Base-by-base conservation (phyloP, 2,888 invertebrate genomes). In the Myopa tessellatipennis region DNA sequence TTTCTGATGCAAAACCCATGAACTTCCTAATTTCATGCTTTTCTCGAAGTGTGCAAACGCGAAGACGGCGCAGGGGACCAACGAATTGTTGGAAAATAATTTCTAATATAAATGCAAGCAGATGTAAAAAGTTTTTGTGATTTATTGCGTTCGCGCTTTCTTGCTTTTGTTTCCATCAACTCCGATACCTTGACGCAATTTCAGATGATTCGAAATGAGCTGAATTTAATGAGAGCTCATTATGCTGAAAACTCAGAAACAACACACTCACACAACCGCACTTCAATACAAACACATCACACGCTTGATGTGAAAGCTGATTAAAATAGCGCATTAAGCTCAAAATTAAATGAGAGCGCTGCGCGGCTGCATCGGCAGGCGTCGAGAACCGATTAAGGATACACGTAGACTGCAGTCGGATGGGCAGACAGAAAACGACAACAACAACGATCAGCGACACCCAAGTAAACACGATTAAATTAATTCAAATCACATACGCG, bases 401-500 rank as follows among this genome's bases (percentile, higher is more conserved):
- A 65, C 26, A 65, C 65, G 36, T 38, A 36, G 65, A 65, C 65
- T 6, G 38, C 65, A 12, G 61, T 4, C 18, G 34, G 26, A 61
- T 18, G 5, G 65, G 16, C 55, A 6, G 10, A 6, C 55, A 4
- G 50, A 14, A 50, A n/a, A 12, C 14, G 16, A 16, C 38, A 38
- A 4, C 65, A 65, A 14, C 34, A 63, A 6, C 36, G 12, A 63
- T 26, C 63, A 34, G n/a, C 63, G 36, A 14, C 34, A 38, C 36
- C 65, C 8, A 34, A 3, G 36, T 36, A 65, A 38, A 14, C 65
- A 38, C 65, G 14, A 65, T 65, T 34, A 65, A 65, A 65, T 65
- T 65, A 65, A 65, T 65, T 73, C 74, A 74, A 74, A 74, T 74
- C 74, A 74, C 74, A 74, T 52, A n/a, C 74, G 65, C 63, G 73